Conservation (phyloP, 2,113 vertebrate species). For the Serilophus lunatus region DNA sequence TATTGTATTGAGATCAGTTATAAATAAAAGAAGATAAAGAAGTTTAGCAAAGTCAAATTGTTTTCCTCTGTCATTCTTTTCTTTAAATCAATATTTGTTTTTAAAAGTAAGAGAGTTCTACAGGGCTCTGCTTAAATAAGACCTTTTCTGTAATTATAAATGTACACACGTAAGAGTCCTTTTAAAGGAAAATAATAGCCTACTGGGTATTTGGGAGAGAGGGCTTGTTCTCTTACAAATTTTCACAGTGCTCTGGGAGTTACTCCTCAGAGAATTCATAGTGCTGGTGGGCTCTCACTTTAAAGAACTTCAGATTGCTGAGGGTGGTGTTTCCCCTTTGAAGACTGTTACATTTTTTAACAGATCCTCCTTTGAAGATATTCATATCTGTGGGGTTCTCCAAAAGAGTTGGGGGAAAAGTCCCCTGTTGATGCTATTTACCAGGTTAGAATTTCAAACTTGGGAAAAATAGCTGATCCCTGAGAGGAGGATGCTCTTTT, state of each 20-base stretch:
- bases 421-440: conserved; percentile 71
- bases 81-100: conserved; percentile 54
- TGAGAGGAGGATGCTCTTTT: conserved; percentile 70
- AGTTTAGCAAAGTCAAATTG: not conserved
- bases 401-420: conserved; percentile 60
- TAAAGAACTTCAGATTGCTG: conserved; percentile 76
- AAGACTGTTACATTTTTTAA: conserved; percentile 78
- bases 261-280: conserved; percentile 60
- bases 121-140: conserved; percentile 50
- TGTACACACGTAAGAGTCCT: conserved; percentile 60
- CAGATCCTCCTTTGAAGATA: conserved; percentile 76
- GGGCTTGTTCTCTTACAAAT: conserved; percentile 60
- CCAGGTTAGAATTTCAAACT: conserved; percentile 71
- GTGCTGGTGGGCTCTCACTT: conserved; percentile 74
- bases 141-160: conserved; percentile 63
- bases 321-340: conserved; percentile 76
- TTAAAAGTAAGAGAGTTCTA: conserved; percentile 44
- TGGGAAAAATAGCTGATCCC: conserved; percentile 64
- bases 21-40: conserved; percentile 23
- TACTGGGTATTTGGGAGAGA: conserved; percentile 50
- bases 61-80: conserved; percentile 43
- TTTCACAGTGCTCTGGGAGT: conserved; percentile 67
- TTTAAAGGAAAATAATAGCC: conserved; percentile 65
- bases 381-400: conserved; percentile 71
- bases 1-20: conserved; percentile 4